Evolutionary conservation across 92 coral and sea anemone species (phyloP).

Genomic region (Actinernus sp.): DNA sequence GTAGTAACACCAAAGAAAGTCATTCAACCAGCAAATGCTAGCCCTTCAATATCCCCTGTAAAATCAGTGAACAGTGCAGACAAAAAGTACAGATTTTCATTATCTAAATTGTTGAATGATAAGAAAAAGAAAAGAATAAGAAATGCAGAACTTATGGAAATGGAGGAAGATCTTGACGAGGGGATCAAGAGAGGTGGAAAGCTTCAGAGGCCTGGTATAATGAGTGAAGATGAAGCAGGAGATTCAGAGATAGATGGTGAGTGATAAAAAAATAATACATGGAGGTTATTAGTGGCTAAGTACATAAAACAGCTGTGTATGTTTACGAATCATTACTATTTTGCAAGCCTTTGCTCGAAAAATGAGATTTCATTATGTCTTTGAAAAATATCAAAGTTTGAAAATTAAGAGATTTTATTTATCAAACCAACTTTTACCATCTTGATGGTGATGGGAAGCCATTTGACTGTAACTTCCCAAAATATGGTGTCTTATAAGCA

Average conservation of each 20-base stretch:
- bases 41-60: constrained; percentile 43
- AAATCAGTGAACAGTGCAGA: constrained; percentile 15
- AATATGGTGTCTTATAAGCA: too few relatives aligned
- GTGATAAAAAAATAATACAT: background rate
- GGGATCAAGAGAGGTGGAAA: constrained; percentile 76
- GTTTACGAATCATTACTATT: too few relatives aligned
- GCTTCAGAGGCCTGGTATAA: constrained; percentile 26
- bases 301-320: too few relatives aligned
- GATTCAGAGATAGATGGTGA: constrained; percentile 77
- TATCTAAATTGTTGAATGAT: constrained; percentile 72
- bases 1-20: constrained; percentile 55
- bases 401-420: too few relatives aligned
- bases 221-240: constrained; percentile 67
- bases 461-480: too few relatives aligned
- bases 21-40: constrained; percentile 24
- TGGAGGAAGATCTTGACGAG: constrained; percentile 79
- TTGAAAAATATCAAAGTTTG: too few relatives aligned
- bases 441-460: too few relatives aligned
- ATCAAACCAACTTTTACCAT: too few relatives aligned
- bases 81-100: constrained; percentile 62
- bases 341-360: too few relatives aligned
- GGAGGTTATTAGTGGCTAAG: background rate
- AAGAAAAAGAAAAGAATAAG: constrained; percentile 55
- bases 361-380: too few relatives aligned
- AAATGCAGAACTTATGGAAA: constrained; percentile 63